phyloP scores from a whole-genome alignment of 2,888 invertebrate genomes.

The Spatulosminthurus flaviceps region DNA sequence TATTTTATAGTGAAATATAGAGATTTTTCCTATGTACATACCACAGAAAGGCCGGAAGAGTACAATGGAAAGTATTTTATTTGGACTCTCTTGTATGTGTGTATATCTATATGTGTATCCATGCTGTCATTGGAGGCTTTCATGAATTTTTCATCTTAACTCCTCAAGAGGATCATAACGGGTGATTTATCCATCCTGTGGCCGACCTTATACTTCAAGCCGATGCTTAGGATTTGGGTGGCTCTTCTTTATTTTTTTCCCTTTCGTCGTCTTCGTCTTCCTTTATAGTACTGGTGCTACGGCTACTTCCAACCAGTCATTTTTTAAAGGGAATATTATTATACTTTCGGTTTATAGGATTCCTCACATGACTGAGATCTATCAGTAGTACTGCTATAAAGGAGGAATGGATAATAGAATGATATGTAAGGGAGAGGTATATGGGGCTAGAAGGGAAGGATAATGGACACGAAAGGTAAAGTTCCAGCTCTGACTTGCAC shows the following conservation, averaged over 20 bases:
- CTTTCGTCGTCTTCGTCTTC: neutral
- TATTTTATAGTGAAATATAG: neutral
- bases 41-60: neutral
- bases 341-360: neutral
- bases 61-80: conserved; percentile 26
- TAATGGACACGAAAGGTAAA: conserved; percentile 15
- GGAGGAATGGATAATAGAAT: too few species aligned
- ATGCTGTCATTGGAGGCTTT: conserved; percentile 50
- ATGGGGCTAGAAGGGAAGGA: neutral
- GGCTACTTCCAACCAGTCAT: neutral
- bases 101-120: neutral
- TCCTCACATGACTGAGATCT: neutral
- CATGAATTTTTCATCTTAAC: conserved; percentile 64
- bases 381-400: neutral
- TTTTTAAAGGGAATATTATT: conserved; percentile 23
- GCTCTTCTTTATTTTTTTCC: conserved; percentile 9
- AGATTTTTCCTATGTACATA: neutral
- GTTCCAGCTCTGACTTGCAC: conserved; percentile 4
- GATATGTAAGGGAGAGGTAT: neutral
- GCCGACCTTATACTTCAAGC: conserved; percentile 36
- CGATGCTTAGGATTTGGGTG: conserved; percentile 22
- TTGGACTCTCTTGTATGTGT: neutral
- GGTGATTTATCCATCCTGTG: conserved; percentile 48
- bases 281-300: neutral
- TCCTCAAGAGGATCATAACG: conserved; percentile 46